Evolutionary conservation across 2,113 vertebrate species (phyloP), one percentile per base, ranked within the genome.

Genomic region (Aplodontia rufa): DNA sequence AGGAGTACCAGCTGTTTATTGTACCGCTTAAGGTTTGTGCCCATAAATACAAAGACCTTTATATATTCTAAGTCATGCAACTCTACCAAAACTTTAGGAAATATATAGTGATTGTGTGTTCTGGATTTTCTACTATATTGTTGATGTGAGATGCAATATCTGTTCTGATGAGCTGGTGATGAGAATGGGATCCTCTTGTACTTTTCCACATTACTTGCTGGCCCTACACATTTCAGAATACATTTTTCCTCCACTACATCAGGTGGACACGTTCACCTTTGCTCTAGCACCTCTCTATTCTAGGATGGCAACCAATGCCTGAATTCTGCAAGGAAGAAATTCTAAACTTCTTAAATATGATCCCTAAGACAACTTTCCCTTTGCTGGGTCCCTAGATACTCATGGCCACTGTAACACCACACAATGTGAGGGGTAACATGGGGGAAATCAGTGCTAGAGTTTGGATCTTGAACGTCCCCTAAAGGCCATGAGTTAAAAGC

Each of bases 71-170:
- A 91, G 40, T 66, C 53, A 40, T 51, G 8, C 7, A 37, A 40
- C 91, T 87, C 24, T 85, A 66, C 26, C n/a, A 69, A 47, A 75
- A 35, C 78, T 78, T 64, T 60, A 60, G 55, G 79, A 91, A 72
- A 79, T 68, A 6, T 35, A 37, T 28, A 37, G 30, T 69, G 22
- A 62, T 45, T 53, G 1, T 68, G 55, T 68, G 17, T 17, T 47
- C 55, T 91, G 47, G 9, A 30, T 88, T 35, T 37, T 24, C 58
- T 30, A 87, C 22, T 45, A 55, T n/a, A 30, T 93, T 51, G 20
- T 51, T 40, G 24, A 64, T 45, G 68, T 11, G 69, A 71, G 35
- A 55, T 49, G n/a, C 19, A 68, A 20, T n/a, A 47, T 64, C 45
- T 16, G 1, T 86, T 60, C 49, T 58, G 28, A 92, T 8, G n/a